Conservation (phyloP, 2,113 vertebrate species). For the Ciconia maguari region DNA sequence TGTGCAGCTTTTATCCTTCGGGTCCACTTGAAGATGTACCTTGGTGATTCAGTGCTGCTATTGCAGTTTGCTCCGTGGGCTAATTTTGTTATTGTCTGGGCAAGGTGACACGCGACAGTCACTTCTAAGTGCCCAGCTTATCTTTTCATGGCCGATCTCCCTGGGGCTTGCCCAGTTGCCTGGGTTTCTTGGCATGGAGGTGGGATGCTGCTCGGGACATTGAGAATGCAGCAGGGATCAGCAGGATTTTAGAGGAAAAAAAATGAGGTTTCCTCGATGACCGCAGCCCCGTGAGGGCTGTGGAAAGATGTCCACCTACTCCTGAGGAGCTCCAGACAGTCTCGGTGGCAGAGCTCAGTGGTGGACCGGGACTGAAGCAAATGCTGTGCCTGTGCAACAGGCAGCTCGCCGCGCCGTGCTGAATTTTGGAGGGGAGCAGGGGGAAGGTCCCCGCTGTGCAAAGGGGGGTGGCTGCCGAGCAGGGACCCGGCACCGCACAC, state of each 20-base stretch:
- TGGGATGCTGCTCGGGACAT: not conserved
- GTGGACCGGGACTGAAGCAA: rapidly evolving
- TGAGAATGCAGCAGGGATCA: not conserved
- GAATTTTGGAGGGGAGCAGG: rapidly evolving
- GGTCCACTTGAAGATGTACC: not conserved
- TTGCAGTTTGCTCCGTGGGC: rapidly evolving
- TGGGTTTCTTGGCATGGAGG: rapidly evolving
- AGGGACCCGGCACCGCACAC: rapidly evolving
- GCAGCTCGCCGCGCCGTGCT: rapidly evolving
- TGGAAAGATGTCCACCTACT: not conserved
- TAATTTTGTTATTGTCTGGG: not conserved
- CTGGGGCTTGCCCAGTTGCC: not conserved
- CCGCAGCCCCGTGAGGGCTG: rapidly evolving
- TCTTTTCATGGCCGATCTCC: rapidly evolving
- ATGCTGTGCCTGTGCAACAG: rapidly evolving
- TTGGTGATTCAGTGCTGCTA: not conserved
- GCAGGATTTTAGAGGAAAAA: rapidly evolving
- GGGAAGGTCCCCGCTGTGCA: not conserved
- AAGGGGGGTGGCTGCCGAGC: not conserved
- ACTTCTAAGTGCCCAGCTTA: rapidly evolving
- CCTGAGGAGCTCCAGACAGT: not conserved
- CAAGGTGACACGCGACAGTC: not conserved
- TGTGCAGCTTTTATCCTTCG: not conserved
- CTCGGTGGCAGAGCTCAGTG: rapidly evolving
- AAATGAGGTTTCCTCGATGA: not conserved